Base-by-base conservation (phyloP, 2,888 invertebrate species). In the Tricholauxania praeusta region DNA sequence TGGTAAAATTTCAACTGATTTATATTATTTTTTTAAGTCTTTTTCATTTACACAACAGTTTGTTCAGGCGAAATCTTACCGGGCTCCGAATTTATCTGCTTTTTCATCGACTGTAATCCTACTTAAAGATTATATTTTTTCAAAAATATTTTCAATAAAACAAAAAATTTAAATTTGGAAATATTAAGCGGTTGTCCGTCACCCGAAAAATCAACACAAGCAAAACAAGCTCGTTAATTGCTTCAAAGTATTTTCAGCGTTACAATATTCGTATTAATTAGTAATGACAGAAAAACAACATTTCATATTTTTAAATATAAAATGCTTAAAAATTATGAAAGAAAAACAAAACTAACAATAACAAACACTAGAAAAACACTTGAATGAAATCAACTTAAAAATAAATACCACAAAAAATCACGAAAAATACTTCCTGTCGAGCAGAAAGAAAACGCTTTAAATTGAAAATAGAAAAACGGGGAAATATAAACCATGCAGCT, bases 161-260 rank as follows among this genome's bases (percentile, higher is more conserved):
- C 28, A 28, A 4, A 28, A 28, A 28, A 28, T 4, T 28, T 28
- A 28, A 28, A 28, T 28, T 28, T 28, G 28, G 3, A 28, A 28
- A 28, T 28, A 28, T 28, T 28, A 28, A 28, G 28, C 28, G 28
- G 28, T 28, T 28, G 28, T 28, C 28, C 28, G 28, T 4, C 28
- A 28, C 28, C 28, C 39, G 8, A 28, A 60, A 60, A 60, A 60
- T 59, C 22, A 19, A 59, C 59, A 49, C 48, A 12, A 19, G 15
- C 22, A 60, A 60, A 64, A 64, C 51, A 51, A 64, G 51, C 64
- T 51, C 64, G 51, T 51, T 64, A 64, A 51, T 64, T 64, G 51
- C 51, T 8, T 39, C 7, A 12, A 14, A 51, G 64, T 64, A n/a
- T 64, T 64, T 51, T 39, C 28, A 19, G 14, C 19, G 14, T 3